phyloP scores from a whole-genome alignment of 2,797 vertebrate genomes.

The Perodicticus potto region DNA sequence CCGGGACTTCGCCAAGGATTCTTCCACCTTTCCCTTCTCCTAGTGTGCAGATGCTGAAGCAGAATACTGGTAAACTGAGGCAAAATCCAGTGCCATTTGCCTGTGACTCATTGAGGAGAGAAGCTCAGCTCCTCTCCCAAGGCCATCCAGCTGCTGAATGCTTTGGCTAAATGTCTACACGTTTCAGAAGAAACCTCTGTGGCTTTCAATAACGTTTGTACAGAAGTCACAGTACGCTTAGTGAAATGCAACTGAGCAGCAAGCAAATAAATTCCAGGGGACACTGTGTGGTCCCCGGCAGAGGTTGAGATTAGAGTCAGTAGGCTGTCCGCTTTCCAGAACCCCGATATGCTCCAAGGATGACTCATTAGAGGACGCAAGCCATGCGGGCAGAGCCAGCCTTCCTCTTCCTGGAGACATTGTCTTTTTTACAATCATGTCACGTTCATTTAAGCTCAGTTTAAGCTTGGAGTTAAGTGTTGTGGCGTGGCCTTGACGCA shows the following conservation, averaged over 20 bases:
- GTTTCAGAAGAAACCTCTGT: background rate
- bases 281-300: background rate
- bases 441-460: background rate
- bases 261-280: background rate
- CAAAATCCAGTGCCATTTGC: background rate
- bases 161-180: too few relatives aligned
- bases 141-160: background rate
- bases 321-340: background rate
- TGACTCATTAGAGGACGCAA: background rate
- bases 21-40: rapidly evolving
- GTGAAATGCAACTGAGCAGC: background rate
- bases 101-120: background rate
- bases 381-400: background rate
- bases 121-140: background rate
- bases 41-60: too few relatives aligned
- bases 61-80: background rate
- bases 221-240: background rate
- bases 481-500: background rate
- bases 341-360: too few relatives aligned
- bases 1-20: background rate
- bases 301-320: background rate
- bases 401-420: background rate
- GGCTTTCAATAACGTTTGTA: rapidly evolving
- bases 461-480: background rate
- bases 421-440: background rate